These are phyloP conservation scores for Netelia fuscicornis DNA, from an alignment of 2,888 invertebrate genomes.

Conservation along the genomic window DNA sequence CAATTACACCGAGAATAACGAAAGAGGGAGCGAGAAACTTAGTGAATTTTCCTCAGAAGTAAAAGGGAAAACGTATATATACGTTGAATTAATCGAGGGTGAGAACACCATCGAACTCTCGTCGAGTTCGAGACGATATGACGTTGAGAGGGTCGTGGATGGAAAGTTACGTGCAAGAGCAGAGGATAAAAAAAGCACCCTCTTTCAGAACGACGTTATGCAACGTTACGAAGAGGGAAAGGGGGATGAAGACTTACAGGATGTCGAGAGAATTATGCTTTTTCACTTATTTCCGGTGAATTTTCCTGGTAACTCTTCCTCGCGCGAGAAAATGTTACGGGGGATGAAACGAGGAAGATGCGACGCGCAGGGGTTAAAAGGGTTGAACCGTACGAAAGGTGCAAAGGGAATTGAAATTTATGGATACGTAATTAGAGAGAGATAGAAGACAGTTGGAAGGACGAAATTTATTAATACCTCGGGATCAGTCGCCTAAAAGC, in stretches of 20 bases:
- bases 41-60: too few species aligned
- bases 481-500: background rate
- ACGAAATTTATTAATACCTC: background rate
- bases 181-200: background rate
- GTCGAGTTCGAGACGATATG: too few species aligned
- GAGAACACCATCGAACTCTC: too few species aligned
- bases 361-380: background rate
- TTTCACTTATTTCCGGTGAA: background rate
- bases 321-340: background rate
- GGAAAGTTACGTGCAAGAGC: too few species aligned
- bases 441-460: background rate
- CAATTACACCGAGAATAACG: slow-evolving; percentile 22
- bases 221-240: background rate
- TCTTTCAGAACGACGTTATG: background rate
- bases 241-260: background rate
- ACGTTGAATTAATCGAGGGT: too few species aligned
- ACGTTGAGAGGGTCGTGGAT: too few species aligned
- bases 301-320: background rate
- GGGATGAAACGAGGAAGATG: background rate
- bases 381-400: background rate
- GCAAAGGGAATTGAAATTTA: background rate
- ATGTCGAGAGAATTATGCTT: background rate
- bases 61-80: too few species aligned
- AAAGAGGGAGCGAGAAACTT: too few species aligned
- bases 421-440: background rate